Evolutionary conservation across 2,888 invertebrate species (phyloP).

Genomic region (Agriopis aurantiaria): DNA sequence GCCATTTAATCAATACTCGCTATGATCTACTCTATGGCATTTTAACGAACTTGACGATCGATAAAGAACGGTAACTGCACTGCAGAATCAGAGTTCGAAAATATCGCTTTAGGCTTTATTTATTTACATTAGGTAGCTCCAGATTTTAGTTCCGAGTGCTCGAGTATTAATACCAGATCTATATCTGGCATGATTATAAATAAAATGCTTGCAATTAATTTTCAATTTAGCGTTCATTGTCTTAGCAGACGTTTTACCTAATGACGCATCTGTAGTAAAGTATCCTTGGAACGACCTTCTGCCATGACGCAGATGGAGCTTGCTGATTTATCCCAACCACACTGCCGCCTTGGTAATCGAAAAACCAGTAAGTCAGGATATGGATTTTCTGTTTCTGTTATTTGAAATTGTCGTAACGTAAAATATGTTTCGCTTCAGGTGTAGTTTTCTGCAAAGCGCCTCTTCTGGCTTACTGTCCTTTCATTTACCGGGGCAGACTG

Average conservation of each 20-base stretch:
- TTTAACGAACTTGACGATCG: no score
- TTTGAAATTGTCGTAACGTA: no score
- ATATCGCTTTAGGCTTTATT: conserved; percentile 8
- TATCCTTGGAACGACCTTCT: conserved; percentile 8
- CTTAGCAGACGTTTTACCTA: conserved; percentile 18
- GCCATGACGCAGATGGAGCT: conserved; percentile 3
- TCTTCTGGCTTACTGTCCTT: no score
- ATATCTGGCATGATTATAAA: conserved; percentile 29
- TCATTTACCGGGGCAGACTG: background rate
- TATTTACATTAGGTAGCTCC: conserved; percentile 17
- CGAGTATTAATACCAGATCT: conserved; percentile 24
- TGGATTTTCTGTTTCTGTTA: no score
- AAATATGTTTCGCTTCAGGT: no score
- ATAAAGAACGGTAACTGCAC: no score
- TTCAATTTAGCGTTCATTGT: conserved; percentile 31
- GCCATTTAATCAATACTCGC: no score
- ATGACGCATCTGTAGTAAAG: conserved; percentile 15
- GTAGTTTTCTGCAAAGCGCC: no score
- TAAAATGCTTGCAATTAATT: conserved; percentile 17
- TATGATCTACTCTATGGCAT: no score
- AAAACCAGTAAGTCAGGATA: no score
- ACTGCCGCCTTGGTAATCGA: no score
- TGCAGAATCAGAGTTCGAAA: background rate
- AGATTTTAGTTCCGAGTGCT: conserved; percentile 24
- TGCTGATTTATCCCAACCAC: conserved; percentile 20